These are phyloP conservation scores for Simalia tracyae DNA, from an alignment of 2,797 vertebrate species.

Conservation along the genomic window DNA sequence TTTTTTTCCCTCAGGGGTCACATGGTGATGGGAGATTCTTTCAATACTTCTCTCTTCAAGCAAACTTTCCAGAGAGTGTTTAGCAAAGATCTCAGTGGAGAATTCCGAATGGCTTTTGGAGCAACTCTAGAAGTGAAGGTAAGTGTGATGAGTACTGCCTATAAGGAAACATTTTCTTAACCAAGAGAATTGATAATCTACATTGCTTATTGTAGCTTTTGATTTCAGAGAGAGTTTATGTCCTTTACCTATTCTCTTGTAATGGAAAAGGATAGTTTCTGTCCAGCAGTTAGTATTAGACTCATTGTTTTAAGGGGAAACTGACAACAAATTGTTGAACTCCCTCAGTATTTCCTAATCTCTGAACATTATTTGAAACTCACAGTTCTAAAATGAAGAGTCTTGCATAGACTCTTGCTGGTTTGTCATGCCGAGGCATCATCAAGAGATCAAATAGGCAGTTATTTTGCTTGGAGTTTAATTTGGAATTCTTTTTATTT, in stretches of 20 bases:
- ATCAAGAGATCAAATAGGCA: not conserved
- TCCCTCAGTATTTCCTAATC: not conserved
- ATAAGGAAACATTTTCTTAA: not conserved
- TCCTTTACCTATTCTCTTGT: not conserved
- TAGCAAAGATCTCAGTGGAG: slow-evolving; percentile 88
- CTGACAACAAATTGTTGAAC: not conserved
- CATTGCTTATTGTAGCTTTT: not conserved
- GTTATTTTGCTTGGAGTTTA: not conserved
- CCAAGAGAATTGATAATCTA: not conserved
- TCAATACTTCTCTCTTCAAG: slow-evolving; percentile 97
- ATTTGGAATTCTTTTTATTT: slow-evolving; percentile 39
- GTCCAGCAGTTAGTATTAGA: not conserved
- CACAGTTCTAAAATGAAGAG: not conserved
- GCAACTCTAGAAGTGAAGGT: slow-evolving; percentile 93
- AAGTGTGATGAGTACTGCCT: not conserved
- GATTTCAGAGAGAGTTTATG: not conserved
- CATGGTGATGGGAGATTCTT: slow-evolving; percentile 98
- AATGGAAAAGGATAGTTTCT: not conserved
- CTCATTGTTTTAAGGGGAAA: not conserved
- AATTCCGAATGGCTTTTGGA: slow-evolving; percentile 96
- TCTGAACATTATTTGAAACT: not conserved
- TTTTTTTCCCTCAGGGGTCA: slow-evolving; percentile 80
- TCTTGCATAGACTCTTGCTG: not conserved
- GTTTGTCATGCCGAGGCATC: not conserved
- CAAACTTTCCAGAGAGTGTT: slow-evolving; percentile 98